Evolutionary conservation across 2,113 vertebrate genomes (phyloP), one percentile per base, ranked within the genome.

Genomic region (Isurus oxyrinchus): DNA sequence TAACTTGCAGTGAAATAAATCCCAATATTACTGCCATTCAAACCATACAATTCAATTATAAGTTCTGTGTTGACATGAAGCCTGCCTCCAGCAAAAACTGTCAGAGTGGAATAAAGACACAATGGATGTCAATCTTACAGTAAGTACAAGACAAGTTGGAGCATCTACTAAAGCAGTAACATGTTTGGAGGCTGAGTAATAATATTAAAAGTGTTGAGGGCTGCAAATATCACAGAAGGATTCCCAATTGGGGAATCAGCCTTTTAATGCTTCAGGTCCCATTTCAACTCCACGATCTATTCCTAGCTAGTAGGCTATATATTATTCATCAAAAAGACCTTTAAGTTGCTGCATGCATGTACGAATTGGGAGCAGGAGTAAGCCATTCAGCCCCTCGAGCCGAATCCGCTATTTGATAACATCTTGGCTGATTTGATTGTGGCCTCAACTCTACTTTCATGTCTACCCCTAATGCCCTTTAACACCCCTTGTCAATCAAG

Each of bases 1-100:
- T 61, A 94, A 94, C 31, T 63, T 61, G n/a, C 55, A 61, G n/a
- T 94, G 91, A 94, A 94, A 21, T 40, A 94, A 66, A 94, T 55
- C 5, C 35, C 59, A 63, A 44, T 61, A 94, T 94, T 63, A 66
- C 16, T 40, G 21, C 57, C 61, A 19, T n/a, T 94, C 57, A 94
- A 94, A 40, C n/a, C 91, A 94, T 27, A 10, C 86, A 66, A 66
- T 40, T 94, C 59, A 61, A 94, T 94, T 27, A 94, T 88, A 21
- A 88, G 86, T 6, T 55, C 86, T 23, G 44, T 55, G 7, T 88
- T 88, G 86, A 88, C 10, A 63, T 35, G 57, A 63, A 40, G 16
- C 59, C 5, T 94, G 61, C 91, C 91, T 94, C n/a, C 57, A 21
- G 91, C 57, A 63, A 35, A 40, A 84, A 19, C 81, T 84, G 81